These are phyloP conservation scores for Pipra filicauda DNA, from an alignment of 2,113 vertebrate genomes.

Conservation along the genomic window DNA sequence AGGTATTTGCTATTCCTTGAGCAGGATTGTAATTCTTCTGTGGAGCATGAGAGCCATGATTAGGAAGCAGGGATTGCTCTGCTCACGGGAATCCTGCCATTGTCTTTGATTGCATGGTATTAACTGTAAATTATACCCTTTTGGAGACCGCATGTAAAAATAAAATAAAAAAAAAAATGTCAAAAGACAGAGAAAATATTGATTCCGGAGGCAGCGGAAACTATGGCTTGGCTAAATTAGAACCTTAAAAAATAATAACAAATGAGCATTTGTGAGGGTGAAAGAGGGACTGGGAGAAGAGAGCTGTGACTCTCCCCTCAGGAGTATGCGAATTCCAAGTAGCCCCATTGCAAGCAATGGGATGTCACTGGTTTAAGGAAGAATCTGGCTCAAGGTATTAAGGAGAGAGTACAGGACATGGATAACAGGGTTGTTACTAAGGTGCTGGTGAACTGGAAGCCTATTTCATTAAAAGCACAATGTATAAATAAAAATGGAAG, in stretches of 20 bases:
- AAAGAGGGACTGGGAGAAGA: neutral
- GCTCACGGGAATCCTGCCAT: conserved; percentile 67
- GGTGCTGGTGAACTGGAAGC: neutral
- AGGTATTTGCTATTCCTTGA: conserved; percentile 9
- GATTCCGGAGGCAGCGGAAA: conserved; percentile 61
- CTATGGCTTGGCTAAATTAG: conserved; percentile 71
- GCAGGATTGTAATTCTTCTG: conserved; percentile 33
- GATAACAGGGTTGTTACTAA: neutral
- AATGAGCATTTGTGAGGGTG: neutral
- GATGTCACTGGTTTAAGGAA: neutral
- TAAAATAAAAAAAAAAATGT: conserved; percentile 73
- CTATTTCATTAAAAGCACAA: neutral
- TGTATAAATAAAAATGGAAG: neutral
- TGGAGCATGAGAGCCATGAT: conserved; percentile 54
- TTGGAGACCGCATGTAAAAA: conserved; percentile 76
- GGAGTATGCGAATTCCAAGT: neutral
- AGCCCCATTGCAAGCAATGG: neutral
- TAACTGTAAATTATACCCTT: conserved; percentile 80
- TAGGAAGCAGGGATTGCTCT: conserved; percentile 68
- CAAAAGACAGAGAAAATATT: conserved; percentile 81
- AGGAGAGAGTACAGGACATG: neutral
- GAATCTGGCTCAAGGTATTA: neutral
- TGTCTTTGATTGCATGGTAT: conserved; percentile 80
- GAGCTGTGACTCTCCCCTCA: neutral
- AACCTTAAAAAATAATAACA: conserved; percentile 64